Conservation (phyloP, 2,797 vertebrate species). For the Phyllotis vaccarum region DNA sequence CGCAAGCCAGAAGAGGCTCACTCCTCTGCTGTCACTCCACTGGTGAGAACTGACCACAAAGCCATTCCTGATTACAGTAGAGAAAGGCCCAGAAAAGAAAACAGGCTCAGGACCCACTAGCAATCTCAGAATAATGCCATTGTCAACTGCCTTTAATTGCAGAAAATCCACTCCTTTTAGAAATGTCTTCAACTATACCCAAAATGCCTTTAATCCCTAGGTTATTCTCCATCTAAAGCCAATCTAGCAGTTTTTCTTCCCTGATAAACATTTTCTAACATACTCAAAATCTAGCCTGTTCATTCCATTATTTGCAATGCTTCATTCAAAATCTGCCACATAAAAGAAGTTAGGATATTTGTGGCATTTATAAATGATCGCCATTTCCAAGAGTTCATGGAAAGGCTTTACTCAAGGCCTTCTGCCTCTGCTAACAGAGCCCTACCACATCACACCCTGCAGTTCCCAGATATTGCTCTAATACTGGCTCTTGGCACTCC, state of each 20-base stretch:
- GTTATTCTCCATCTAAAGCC: conserved; percentile 39
- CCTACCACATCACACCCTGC: background rate
- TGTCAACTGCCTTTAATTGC: conserved; percentile 30
- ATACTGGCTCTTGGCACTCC: background rate
- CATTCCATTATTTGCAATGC: background rate
- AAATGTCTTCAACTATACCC: conserved; percentile 47
- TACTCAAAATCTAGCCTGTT: conserved; percentile 41
- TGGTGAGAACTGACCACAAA: conserved; percentile 23
- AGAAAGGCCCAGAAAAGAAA: conserved; percentile 53
- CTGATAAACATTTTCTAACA: conserved; percentile 48
- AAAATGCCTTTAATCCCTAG: conserved; percentile 28
- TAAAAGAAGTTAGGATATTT: background rate
- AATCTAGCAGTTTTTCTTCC: background rate
- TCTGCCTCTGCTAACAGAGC: background rate
- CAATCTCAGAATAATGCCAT: conserved; percentile 16
- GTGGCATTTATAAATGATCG: background rate
- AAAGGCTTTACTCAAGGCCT: background rate
- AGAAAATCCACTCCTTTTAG: conserved; percentile 37
- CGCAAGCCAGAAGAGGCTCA: background rate
- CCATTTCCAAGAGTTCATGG: background rate
- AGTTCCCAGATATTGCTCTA: background rate
- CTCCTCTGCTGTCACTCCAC: background rate
- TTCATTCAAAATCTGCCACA: background rate
- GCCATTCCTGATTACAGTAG: conserved; percentile 6
- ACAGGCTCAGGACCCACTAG: background rate